These are phyloP conservation scores for Salticus scenicus DNA, from an alignment of 2,888 invertebrate species.

Conservation along the genomic window DNA sequence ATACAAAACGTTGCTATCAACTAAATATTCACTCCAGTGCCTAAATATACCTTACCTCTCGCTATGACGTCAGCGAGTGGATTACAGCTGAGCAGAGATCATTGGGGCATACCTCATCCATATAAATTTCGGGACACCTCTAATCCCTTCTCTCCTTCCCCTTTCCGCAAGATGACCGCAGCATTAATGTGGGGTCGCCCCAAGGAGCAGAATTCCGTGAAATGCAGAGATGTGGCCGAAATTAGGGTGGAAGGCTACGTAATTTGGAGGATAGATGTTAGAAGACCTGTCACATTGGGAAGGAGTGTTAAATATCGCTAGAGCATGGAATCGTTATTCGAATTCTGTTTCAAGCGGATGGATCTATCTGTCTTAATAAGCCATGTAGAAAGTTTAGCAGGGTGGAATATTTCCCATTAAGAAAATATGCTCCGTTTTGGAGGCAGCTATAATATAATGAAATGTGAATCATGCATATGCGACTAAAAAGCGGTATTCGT, in stretches of 20 bases:
- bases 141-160: background rate
- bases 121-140: background rate
- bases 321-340: background rate
- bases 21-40: no score
- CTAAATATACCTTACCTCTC: background rate
- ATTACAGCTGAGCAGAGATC: background rate
- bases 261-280: constrained; percentile 3
- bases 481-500: no score
- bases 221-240: background rate
- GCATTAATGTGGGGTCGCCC: background rate
- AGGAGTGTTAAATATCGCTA: background rate
- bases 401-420: no score
- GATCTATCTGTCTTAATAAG: no score
- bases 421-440: no score
- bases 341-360: background rate
- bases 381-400: no score
- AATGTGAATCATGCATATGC: no score
- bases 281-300: background rate
- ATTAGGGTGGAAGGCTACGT: background rate
- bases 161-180: constrained; percentile 12
- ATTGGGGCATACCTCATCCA: background rate
- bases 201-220: background rate
- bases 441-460: no score
- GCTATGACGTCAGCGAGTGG: background rate
- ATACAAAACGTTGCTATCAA: no score